A percentile compares a stretch with the other conserved stretches of the same genome.
Conservation (phyloP, 2,888 invertebrate species). For the Papilio gigon region DNA sequence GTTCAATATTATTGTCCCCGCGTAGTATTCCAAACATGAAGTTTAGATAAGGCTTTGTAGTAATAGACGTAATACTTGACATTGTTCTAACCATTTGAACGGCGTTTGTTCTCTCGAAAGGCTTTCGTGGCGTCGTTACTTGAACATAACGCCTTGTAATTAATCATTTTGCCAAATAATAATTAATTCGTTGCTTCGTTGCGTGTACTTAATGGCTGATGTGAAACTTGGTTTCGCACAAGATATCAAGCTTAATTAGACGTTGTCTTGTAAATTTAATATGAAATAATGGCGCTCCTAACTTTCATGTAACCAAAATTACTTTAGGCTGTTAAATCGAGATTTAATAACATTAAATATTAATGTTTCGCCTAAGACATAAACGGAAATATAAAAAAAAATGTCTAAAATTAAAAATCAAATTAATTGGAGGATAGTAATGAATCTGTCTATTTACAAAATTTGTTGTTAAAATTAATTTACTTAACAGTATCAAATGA, state of each 20-base stretch:
- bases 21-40: background rate
- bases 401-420: background rate
- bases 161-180: slow-evolving; percentile 65
- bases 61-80: slow-evolving; percentile 5
- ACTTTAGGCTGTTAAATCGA: background rate
- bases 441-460: background rate
- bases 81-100: slow-evolving; percentile 17
- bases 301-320: slow-evolving; percentile 1
- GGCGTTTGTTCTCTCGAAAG: slow-evolving; percentile 19
- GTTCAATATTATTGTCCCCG: background rate
- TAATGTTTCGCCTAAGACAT: too few relatives aligned
- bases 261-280: slow-evolving; percentile 32
- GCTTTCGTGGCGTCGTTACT: slow-evolving; percentile 41
- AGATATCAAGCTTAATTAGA: slow-evolving; percentile 37
- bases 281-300: slow-evolving; percentile 33
- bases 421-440: background rate
- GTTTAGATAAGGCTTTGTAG: slow-evolving; percentile 12
- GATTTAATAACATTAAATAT: background rate
- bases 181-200: slow-evolving; percentile 48
- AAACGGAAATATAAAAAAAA: too few relatives aligned
- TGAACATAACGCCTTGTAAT: slow-evolving; percentile 60
- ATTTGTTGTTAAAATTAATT: too few relatives aligned
- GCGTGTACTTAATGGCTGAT: slow-evolving; percentile 40
- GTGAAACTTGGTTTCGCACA: slow-evolving; percentile 33
- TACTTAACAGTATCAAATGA: too few relatives aligned